A percentile compares a stretch with the other conserved stretches of the same genome.
These are phyloP conservation scores for Ichneumoninae sp. DNA, from an alignment of 2,888 invertebrate species.

Conservation along the genomic window DNA sequence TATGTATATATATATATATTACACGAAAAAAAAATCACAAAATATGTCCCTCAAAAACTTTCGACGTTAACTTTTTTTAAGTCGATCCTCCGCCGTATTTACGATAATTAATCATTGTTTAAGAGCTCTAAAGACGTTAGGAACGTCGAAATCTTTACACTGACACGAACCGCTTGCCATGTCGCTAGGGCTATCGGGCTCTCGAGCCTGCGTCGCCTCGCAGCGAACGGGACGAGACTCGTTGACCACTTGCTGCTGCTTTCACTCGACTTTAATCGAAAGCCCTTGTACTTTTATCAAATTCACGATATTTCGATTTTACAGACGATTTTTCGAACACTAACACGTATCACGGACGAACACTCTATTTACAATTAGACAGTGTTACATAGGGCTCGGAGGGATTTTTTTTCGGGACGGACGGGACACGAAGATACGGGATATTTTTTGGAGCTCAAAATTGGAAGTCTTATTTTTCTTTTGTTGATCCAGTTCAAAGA, in stretches of 20 bases:
- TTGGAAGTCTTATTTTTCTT: not conserved
- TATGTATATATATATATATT: not conserved
- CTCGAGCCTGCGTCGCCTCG: slow-evolving; percentile 49
- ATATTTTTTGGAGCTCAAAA: not conserved
- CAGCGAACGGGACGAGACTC: slow-evolving; percentile 56
- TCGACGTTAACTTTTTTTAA: not conserved
- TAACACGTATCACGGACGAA: not conserved
- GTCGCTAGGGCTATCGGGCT: slow-evolving; percentile 41
- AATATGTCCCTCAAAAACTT: not conserved
- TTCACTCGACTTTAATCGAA: not conserved
- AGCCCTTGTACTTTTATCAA: not conserved
- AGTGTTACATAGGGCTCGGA: not conserved
- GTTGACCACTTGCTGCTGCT: slow-evolving; percentile 63
- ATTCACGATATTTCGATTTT: not conserved
- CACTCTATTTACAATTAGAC: slow-evolving; percentile 6
- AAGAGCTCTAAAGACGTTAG: slow-evolving; percentile 41
- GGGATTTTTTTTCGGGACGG: not conserved
- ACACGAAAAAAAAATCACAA: slow-evolving; percentile 2
- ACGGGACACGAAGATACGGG: not conserved
- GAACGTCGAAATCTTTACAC: slow-evolving; percentile 43
- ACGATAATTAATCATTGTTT: slow-evolving; percentile 54
- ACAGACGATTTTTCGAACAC: not conserved
- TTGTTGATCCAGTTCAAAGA: not conserved
- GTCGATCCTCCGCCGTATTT: not conserved
- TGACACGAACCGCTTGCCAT: slow-evolving; percentile 61